Evolutionary conservation across 2,888 invertebrate species (phyloP).

Genomic region (Agrotis clavis): DNA sequence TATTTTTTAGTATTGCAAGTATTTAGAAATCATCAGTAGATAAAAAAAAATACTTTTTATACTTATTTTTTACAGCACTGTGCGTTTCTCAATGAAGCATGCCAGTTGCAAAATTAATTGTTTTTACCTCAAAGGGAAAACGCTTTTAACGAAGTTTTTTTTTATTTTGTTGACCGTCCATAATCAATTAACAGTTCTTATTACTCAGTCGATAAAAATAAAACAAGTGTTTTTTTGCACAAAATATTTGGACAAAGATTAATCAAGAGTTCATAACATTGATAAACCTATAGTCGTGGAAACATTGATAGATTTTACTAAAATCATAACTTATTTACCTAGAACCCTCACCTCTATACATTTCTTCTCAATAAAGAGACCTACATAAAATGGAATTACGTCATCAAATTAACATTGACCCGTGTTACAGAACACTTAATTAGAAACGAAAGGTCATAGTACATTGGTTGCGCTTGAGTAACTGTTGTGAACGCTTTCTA

Average conservation of each 20-base stretch:
- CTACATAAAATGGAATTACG: conserved; percentile 7
- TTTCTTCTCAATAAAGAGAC: neutral
- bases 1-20: no score
- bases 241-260: no score
- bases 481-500: conserved; percentile 84
- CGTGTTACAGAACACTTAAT: conserved; percentile 8
- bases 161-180: neutral
- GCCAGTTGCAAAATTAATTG: conserved; percentile 12
- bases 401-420: conserved; percentile 36
- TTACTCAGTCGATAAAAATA: conserved; percentile 1
- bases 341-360: neutral
- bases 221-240: no score
- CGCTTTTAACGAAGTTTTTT: neutral
- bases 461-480: conserved; percentile 57
- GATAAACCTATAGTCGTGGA: no score
- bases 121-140: conserved; percentile 26
- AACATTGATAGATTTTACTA: no score
- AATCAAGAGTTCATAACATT: no score
- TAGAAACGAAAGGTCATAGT: conserved; percentile 55
- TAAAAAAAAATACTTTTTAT: no score
- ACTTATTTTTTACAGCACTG: neutral
- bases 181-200: conserved; percentile 35
- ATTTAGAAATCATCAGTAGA: no score
- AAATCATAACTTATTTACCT: neutral
- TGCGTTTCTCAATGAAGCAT: conserved; percentile 3